Evolutionary conservation across 2,888 invertebrate genomes (phyloP).

Genomic region (Ichneumoninae sp.): DNA sequence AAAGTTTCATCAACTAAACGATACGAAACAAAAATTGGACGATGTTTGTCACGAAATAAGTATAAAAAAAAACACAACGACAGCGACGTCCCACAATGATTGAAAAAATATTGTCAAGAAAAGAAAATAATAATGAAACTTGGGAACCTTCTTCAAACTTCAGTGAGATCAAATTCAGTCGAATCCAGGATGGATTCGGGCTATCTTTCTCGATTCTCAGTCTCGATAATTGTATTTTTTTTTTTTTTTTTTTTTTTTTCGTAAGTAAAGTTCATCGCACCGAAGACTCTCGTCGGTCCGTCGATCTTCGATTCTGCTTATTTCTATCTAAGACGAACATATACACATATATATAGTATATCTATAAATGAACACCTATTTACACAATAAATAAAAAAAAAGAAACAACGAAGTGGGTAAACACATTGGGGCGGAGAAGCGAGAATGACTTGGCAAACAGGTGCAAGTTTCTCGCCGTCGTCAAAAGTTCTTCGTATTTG

Average conservation of each 20-base stretch:
- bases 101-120: slow-evolving; percentile 11
- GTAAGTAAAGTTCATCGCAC: slow-evolving; percentile 13
- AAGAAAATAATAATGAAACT: background rate
- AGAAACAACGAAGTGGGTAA: slow-evolving; percentile 16
- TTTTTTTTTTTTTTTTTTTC: no score
- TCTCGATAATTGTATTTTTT: background rate
- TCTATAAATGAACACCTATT: slow-evolving; percentile 61
- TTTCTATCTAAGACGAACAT: slow-evolving; percentile 60
- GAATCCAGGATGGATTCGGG: background rate
- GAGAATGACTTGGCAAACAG: slow-evolving; percentile 1
- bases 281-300: background rate
- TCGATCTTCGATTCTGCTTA: slow-evolving; percentile 36
- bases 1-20: background rate
- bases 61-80: slow-evolving; percentile 6
- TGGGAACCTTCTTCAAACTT: slow-evolving; percentile 6
- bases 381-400: slow-evolving; percentile 63
- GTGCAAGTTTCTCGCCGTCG: background rate
- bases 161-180: slow-evolving; percentile 4
- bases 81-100: background rate
- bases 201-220: background rate
- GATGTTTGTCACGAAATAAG: background rate
- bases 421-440: background rate
- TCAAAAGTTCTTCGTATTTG: slow-evolving; percentile 4
- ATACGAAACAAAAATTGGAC: background rate
- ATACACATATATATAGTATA: slow-evolving; percentile 56